phyloP scores from a whole-genome alignment of 2,113 vertebrate species.

The Pandion haliaetus region DNA sequence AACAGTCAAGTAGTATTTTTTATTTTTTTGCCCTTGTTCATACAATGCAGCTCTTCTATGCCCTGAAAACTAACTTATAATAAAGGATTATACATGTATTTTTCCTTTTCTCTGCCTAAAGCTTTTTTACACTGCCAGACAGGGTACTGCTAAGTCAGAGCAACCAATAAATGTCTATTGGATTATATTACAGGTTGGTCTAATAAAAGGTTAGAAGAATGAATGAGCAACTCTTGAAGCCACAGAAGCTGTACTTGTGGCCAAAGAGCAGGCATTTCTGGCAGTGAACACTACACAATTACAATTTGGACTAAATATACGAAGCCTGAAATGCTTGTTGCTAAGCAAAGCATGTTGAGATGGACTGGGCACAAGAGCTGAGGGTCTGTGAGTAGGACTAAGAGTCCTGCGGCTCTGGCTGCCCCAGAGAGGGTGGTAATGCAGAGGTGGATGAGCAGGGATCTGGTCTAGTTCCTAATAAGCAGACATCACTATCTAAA shows the following conservation, averaged over 20 bases:
- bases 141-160: not conserved
- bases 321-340: not conserved
- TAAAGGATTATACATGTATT: not conserved
- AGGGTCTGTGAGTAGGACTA: not conserved
- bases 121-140: not conserved
- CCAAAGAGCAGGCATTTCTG: slow-evolving; percentile 32
- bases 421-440: rapidly evolving
- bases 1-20: not conserved
- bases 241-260: slow-evolving; percentile 27
- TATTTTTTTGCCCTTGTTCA: not conserved
- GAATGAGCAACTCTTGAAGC: slow-evolving; percentile 44
- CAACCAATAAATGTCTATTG: slow-evolving; percentile 18
- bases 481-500: not conserved
- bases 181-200: slow-evolving; percentile 49
- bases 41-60: not conserved
- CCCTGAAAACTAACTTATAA: not conserved
- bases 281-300: not conserved
- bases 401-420: not conserved
- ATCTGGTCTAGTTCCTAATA: not conserved
- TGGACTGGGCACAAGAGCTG: not conserved
- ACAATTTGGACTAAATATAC: not conserved
- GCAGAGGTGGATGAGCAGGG: not conserved
- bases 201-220: slow-evolving; percentile 55
- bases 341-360: not conserved
- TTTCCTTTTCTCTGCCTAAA: not conserved